Evolutionary conservation across 2,888 invertebrate genomes (phyloP).

Genomic region (Sinotaia quadrata): DNA sequence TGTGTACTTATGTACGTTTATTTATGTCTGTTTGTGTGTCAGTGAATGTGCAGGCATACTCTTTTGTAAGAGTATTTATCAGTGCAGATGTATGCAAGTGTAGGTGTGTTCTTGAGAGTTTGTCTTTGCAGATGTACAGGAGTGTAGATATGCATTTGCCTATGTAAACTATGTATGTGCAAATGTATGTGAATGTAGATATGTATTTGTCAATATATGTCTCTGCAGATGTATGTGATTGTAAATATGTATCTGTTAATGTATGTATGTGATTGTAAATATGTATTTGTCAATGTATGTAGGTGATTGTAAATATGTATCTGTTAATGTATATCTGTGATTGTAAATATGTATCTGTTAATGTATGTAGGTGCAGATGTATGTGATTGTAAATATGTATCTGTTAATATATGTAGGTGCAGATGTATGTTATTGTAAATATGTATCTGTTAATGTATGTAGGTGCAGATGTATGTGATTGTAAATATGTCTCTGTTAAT

Average conservation of each 20-base stretch:
- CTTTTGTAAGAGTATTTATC: background rate
- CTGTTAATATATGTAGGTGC: too few relatives aligned
- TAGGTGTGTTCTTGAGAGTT: background rate
- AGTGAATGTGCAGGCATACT: background rate
- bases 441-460: too few relatives aligned
- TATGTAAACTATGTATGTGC: background rate
- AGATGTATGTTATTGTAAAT: too few relatives aligned
- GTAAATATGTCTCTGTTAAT: too few relatives aligned
- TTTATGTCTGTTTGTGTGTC: background rate
- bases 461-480: too few relatives aligned
- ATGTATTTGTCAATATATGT: background rate
- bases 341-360: background rate
- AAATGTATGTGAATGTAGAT: background rate
- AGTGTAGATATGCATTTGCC: background rate
- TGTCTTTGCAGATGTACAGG: background rate
- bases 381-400: too few relatives aligned
- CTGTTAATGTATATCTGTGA: background rate
- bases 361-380: background rate
- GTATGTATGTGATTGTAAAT: background rate
- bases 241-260: background rate
- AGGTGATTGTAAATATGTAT: background rate
- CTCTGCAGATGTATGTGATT: background rate
- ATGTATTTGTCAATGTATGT: background rate
- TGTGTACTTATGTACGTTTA: background rate
- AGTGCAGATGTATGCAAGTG: background rate